Base-by-base conservation (phyloP, 1,140 invertebrate species). In the Berghia stephanieae region DNA sequence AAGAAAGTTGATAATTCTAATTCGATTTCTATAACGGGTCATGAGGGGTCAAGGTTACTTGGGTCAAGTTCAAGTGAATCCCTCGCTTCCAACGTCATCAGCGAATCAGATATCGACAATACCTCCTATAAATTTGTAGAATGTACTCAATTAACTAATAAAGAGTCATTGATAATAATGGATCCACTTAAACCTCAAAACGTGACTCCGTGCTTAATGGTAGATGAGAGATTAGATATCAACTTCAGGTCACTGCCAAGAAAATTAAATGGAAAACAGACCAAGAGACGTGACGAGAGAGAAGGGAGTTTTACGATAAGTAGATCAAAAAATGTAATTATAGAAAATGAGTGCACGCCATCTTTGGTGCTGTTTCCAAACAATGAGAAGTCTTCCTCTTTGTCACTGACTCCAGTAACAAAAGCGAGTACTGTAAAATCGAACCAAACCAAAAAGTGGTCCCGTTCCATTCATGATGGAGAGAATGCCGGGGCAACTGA, bases 101-200 rank as follows among this genome's bases (percentile, higher is more conserved):
- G 13, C 34, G 69, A 71, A 27, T 71, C 69, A 16, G 69, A 71
- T 71, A 31, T 71, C 3, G 69, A 71, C 43, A 71, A 71, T 43
- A 44, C 69, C 5, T n/a, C 38, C 43, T 71, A 71, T 31, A 13
- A 31, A 6, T 13, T 10, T 31, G 66, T 63, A 18, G 16, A 63
- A 63, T 10, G 13, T 10, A 31, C 27, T 63, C 57, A 63, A 31
- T 16, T 31, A 10, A 63, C 27, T 10, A 10, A 16, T 63, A 10
- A 31, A 27, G 13, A 10, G 8, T 8, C 27, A 21, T 27, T 21
- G 27, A 63, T 10, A 63, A 63, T 16, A 63, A 16, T 27, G 57
- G 57, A 31, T 63, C 57, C 8, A 13, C 57, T 27, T 43, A 43
- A 42, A 27, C 24, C 42, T 6, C 5, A 21, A 38, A 5, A 42